Evolutionary conservation across 2,888 invertebrate species (phyloP).

Genomic region (Pyrocoelia pectoralis): DNA sequence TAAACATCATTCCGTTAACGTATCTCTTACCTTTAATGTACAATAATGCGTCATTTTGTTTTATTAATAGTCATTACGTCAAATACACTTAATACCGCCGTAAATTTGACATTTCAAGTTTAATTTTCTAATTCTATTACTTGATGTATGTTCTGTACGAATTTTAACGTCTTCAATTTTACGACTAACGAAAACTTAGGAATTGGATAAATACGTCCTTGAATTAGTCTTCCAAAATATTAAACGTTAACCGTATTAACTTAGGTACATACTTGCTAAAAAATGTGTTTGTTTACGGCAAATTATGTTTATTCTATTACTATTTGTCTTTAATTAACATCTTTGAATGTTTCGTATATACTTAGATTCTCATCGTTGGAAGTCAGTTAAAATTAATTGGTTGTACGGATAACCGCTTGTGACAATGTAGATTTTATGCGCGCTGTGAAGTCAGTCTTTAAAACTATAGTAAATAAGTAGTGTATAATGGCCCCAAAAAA

Average conservation of each 20-base stretch:
- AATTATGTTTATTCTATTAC: constrained; percentile 10
- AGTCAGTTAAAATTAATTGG: not conserved
- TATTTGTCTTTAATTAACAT: constrained; percentile 25
- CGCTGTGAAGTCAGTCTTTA: not conserved
- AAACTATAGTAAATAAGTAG: not conserved
- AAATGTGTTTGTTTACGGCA: constrained; percentile 21
- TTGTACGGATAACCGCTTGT: not conserved
- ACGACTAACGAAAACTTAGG: too few species aligned
- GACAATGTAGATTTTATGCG: too few species aligned
- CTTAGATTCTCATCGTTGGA: not conserved
- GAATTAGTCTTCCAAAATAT: constrained; percentile 2
- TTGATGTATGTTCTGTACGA: too few species aligned
- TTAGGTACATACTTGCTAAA: constrained; percentile 19
- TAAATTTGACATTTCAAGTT: too few species aligned
- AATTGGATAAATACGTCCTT: too few species aligned
- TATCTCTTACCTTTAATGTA: too few species aligned
- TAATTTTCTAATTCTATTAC: too few species aligned
- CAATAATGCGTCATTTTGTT: too few species aligned
- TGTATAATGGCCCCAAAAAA: constrained; percentile 35
- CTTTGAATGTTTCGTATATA: not conserved
- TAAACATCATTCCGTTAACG: too few species aligned
- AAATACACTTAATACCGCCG: too few species aligned
- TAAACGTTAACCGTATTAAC: constrained; percentile 2
- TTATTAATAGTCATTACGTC: too few species aligned
- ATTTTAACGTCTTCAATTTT: too few species aligned